phyloP scores from a whole-genome alignment of 2,888 invertebrate genomes.

The Folsomia candida region DNA sequence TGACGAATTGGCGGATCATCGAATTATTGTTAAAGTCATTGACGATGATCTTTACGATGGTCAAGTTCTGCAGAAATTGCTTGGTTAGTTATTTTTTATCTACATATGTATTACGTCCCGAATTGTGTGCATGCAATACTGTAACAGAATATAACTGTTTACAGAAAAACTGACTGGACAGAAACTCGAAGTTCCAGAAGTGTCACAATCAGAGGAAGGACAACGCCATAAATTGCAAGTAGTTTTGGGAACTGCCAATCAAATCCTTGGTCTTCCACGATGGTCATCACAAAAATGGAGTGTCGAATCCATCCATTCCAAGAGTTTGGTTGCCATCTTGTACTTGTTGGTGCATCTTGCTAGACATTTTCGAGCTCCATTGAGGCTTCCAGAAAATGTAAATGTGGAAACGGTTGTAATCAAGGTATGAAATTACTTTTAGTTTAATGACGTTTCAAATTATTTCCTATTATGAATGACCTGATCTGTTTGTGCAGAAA shows the following conservation, averaged over 20 bases:
- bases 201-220: slow-evolving; percentile 96
- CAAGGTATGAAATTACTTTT: too few relatives aligned
- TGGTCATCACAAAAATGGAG: slow-evolving; percentile 90
- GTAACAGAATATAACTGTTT: too few relatives aligned
- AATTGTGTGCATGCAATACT: too few relatives aligned
- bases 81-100: slow-evolving; percentile 59
- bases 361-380: slow-evolving; percentile 90
- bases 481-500: too few relatives aligned
- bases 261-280: slow-evolving; percentile 70
- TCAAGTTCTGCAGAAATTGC: slow-evolving; percentile 73
- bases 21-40: slow-evolving; percentile 95
- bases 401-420: slow-evolving; percentile 87
- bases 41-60: slow-evolving; percentile 98
- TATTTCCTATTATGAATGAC: too few relatives aligned
- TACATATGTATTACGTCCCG: too few relatives aligned
- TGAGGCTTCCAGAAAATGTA: slow-evolving; percentile 95
- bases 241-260: slow-evolving; percentile 84
- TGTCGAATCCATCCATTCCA: slow-evolving; percentile 93
- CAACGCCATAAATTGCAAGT: slow-evolving; percentile 91
- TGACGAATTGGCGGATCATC: slow-evolving; percentile 90
- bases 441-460: too few relatives aligned
- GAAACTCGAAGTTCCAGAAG: slow-evolving; percentile 93
- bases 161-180: slow-evolving; percentile 80
- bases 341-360: slow-evolving; percentile 90
- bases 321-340: slow-evolving; percentile 92